A percentile compares a stretch with the other conserved stretches of the same genome.
Evolutionary conservation across 2,888 invertebrate species (phyloP).

Genomic region (Nomada lathburiana): DNA sequence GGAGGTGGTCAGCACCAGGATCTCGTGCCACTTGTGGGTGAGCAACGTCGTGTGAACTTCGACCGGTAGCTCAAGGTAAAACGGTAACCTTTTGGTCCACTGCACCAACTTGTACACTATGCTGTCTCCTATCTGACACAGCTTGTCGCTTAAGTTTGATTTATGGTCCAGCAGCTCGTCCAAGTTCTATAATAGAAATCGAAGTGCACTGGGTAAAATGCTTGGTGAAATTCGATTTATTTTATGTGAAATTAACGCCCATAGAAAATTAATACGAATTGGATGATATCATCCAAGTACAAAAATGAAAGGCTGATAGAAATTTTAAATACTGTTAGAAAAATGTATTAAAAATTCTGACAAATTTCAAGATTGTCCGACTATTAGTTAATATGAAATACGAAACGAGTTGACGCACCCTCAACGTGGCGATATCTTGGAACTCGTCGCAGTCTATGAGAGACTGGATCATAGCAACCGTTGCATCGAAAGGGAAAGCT

Average conservation of each 20-base stretch:
- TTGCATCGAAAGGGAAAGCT: slow-evolving; percentile 92
- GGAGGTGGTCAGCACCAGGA: slow-evolving; percentile 96
- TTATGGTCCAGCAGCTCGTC: slow-evolving; percentile 96
- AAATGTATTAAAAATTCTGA: too few relatives aligned
- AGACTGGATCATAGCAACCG: slow-evolving; percentile 95
- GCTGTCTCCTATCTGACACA: slow-evolving; percentile 98
- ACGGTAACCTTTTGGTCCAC: slow-evolving; percentile 99
- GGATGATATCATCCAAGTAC: too few relatives aligned
- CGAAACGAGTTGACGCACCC: slow-evolving; percentile 79
- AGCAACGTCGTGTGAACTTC: slow-evolving; percentile 97
- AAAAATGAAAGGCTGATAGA: too few relatives aligned
- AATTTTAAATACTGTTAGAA: too few relatives aligned
- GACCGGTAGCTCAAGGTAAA: slow-evolving; percentile 98
- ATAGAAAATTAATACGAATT: too few relatives aligned
- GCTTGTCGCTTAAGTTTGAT: slow-evolving; percentile 95
- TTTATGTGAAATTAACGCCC: neutral
- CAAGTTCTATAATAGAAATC: slow-evolving; percentile 88
- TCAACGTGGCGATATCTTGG: slow-evolving; percentile 96
- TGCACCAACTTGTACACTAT: slow-evolving; percentile 99
- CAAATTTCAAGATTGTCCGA: too few relatives aligned
- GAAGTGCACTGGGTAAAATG: too few relatives aligned
- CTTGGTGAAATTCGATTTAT: neutral
- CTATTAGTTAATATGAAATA: neutral
- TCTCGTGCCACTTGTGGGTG: slow-evolving; percentile 99
- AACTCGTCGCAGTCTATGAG: slow-evolving; percentile 98